These are phyloP conservation scores for Antheraea yamamai DNA, from an alignment of 2,888 invertebrate species.

Conservation along the genomic window DNA sequence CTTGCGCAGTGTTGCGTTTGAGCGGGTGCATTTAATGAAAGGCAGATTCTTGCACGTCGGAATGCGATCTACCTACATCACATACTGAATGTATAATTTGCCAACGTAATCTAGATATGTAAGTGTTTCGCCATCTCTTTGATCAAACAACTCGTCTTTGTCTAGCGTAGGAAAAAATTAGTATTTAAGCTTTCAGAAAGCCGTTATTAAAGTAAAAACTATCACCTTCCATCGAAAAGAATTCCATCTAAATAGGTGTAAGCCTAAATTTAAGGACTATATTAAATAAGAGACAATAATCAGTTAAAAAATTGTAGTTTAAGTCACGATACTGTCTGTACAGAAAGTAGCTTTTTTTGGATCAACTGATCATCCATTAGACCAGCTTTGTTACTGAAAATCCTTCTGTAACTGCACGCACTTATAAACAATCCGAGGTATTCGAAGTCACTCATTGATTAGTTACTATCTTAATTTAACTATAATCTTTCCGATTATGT, in stretches of 20 bases:
- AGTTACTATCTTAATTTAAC: background rate
- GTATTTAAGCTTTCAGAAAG: background rate
- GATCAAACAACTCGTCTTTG: background rate
- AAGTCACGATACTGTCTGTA: no score
- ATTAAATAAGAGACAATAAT: no score
- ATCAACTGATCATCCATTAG: background rate
- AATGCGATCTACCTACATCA: constrained; percentile 9
- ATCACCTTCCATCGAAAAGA: background rate
- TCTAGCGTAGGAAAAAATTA: background rate
- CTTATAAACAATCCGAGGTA: background rate
- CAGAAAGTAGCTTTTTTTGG: no score
- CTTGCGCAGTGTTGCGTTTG: background rate
- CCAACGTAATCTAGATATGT: constrained; percentile 4
- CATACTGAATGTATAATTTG: constrained; percentile 8
- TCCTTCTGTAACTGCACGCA: background rate
- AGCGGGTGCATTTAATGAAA: constrained; percentile 4
- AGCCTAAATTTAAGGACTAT: no score
- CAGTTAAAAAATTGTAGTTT: no score
- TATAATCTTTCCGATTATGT: background rate
- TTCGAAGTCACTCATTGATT: background rate
- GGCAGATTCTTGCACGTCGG: background rate
- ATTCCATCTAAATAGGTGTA: no score
- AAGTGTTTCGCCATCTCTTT: constrained; percentile 1
- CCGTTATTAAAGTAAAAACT: background rate
- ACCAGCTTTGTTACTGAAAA: background rate